These are phyloP conservation scores for Orthonychiurus folsomi DNA, from an alignment of 2,888 invertebrate species.

Conservation along the genomic window DNA sequence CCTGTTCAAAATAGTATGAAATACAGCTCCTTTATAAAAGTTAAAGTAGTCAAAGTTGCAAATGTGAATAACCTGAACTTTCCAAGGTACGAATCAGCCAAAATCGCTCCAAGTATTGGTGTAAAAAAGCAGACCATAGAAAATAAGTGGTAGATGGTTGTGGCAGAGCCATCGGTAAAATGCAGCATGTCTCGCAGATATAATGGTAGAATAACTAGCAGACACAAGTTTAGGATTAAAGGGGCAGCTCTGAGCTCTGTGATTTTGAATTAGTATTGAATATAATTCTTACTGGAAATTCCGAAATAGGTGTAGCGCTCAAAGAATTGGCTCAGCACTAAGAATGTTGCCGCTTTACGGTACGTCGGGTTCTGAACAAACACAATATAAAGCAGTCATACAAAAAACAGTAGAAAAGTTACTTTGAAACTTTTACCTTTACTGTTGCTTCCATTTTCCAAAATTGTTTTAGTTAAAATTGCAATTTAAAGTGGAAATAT, in stretches of 20 bases:
- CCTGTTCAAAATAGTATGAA: conserved; percentile 40
- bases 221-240: too few relatives aligned
- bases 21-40: neutral
- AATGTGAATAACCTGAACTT: conserved; percentile 46
- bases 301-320: neutral
- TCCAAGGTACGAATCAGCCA: conserved; percentile 51
- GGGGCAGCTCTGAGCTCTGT: too few relatives aligned
- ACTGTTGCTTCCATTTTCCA: too few relatives aligned
- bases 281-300: neutral
- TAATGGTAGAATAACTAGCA: conserved; percentile 50
- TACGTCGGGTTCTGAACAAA: too few relatives aligned
- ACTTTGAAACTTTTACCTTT: too few relatives aligned
- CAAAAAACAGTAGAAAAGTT: too few relatives aligned
- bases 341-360: neutral
- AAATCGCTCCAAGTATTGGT: conserved; percentile 49
- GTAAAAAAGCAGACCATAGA: conserved; percentile 49
- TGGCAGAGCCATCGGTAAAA: conserved; percentile 45
- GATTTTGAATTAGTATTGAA: neutral
- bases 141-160: conserved; percentile 49
- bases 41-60: neutral
- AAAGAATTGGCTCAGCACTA: neutral
- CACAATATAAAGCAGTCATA: too few relatives aligned
- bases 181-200: conserved; percentile 48
- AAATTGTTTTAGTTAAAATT: too few relatives aligned
- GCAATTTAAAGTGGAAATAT: too few relatives aligned